Evolutionary conservation across 2,888 invertebrate species (phyloP).

Genomic region (Tinea trinotella): DNA sequence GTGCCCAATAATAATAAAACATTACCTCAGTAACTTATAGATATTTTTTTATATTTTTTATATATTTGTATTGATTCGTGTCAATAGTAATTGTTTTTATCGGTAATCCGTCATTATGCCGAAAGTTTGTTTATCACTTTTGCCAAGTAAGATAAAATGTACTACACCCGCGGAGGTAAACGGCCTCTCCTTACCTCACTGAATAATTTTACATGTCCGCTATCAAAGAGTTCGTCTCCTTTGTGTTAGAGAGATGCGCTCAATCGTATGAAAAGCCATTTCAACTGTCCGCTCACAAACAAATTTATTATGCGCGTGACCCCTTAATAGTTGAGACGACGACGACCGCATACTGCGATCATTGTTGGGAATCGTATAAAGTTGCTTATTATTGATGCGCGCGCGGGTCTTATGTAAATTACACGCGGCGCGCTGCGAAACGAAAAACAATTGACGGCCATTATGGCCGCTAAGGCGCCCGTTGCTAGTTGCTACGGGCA

Average conservation of each 20-base stretch:
- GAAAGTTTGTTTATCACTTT: too few species aligned
- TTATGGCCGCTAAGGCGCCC: background rate
- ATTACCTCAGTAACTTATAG: too few species aligned
- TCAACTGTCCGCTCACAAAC: conserved; percentile 16
- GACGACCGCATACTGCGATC: conserved; percentile 16
- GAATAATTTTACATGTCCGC: conserved; percentile 43
- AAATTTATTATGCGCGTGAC: conserved; percentile 20
- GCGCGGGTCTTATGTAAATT: conserved; percentile 1
- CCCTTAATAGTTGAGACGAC: conserved; percentile 18
- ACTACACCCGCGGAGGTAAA: conserved; percentile 35
- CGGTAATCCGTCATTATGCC: too few species aligned
- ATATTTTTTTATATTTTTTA: too few species aligned
- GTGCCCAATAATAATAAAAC: too few species aligned
- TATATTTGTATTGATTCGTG: too few species aligned
- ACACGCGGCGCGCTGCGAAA: background rate
- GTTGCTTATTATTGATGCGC: conserved; percentile 9
- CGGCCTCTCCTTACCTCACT: conserved; percentile 32
- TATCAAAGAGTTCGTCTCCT: conserved; percentile 23
- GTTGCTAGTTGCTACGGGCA: background rate
- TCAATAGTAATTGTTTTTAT: too few species aligned
- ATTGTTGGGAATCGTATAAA: conserved; percentile 4
- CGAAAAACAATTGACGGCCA: background rate
- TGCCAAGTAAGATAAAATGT: too few species aligned
- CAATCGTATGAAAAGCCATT: conserved; percentile 18
- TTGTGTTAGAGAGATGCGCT: conserved; percentile 16